A percentile compares a stretch with the other conserved stretches of the same genome.
Evolutionary conservation across 2,113 vertebrate genomes (phyloP).

Genomic region (Eulemur rufifrons): DNA sequence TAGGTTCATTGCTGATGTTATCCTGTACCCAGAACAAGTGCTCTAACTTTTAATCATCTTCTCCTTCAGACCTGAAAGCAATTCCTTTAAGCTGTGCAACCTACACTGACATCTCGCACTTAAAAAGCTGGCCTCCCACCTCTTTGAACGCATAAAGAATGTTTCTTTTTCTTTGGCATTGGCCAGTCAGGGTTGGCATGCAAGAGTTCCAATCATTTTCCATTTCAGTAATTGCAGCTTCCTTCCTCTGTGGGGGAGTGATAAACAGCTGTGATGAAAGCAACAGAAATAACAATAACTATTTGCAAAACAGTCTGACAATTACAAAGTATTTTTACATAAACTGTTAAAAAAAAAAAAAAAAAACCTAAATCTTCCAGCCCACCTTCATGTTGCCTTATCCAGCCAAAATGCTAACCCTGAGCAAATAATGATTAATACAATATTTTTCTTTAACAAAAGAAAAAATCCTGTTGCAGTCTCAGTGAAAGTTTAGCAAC

Average conservation of each 20-base stretch:
- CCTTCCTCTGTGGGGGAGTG: not conserved
- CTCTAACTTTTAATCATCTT: conserved; percentile 19
- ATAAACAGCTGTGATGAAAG: not conserved
- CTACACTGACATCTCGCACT: not conserved
- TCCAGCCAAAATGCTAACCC: not conserved
- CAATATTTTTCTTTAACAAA: not conserved
- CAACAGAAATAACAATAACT: not conserved
- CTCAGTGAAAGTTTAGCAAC: not conserved
- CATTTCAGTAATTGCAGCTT: not conserved
- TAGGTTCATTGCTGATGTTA: conserved; percentile 8
- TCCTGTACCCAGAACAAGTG: not conserved
- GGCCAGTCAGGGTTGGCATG: not conserved
- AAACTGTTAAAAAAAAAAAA: not conserved
- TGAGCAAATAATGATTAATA: not conserved
- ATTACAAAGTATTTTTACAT: not conserved
- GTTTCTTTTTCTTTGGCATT: not conserved
- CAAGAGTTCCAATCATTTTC: not conserved
- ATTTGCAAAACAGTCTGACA: not conserved
- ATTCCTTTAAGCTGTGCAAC: not conserved
- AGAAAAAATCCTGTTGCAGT: not conserved
- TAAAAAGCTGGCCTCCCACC: not conserved
- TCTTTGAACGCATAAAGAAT: not conserved
- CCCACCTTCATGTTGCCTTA: not conserved
- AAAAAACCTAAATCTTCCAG: not conserved
- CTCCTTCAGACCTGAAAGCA: not conserved